These are phyloP conservation scores for Latheticus oryzae DNA, from an alignment of 2,888 invertebrate species.

Conservation along the genomic window DNA sequence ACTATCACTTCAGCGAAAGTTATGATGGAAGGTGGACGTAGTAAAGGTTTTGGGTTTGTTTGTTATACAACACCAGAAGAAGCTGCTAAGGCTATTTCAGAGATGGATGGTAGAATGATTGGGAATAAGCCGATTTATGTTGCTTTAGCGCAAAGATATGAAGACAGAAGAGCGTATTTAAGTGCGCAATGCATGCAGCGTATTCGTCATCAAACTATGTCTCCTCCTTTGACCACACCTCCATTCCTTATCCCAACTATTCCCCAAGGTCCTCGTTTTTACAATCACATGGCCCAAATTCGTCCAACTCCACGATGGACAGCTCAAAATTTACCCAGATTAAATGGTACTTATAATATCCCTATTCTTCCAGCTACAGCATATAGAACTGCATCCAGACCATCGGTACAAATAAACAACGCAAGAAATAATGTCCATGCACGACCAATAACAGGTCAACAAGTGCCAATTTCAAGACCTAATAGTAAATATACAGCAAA, in stretches of 20 bases:
- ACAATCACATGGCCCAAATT: conserved; percentile 88
- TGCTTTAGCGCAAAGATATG: conserved; percentile 78
- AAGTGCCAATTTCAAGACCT: conserved; percentile 77
- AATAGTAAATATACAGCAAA: conserved; percentile 90
- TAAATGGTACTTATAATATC: conserved; percentile 73
- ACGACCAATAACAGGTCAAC: conserved; percentile 81
- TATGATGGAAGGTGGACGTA: conserved; percentile 71
- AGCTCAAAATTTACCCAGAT: conserved; percentile 65
- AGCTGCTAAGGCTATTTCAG: conserved; percentile 77
- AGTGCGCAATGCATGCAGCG: conserved; percentile 77
- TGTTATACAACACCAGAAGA: conserved; percentile 78
- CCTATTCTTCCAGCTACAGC: conserved; percentile 59
- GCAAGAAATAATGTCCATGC: conserved; percentile 77
- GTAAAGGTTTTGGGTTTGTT: conserved; percentile 75
- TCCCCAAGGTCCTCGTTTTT: conserved; percentile 88
- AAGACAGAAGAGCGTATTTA: conserved; percentile 76
- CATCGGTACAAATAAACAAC: conserved; percentile 72
- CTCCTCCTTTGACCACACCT: conserved; percentile 80
- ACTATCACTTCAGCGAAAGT: conserved; percentile 79
- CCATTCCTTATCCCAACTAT: conserved; percentile 88
- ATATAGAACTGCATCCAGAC: conserved; percentile 58
- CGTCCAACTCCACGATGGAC: conserved; percentile 91
- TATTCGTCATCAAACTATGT: conserved; percentile 72
- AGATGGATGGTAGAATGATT: conserved; percentile 78
- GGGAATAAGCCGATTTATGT: conserved; percentile 79